Evolutionary conservation across 2,797 vertebrate genomes (phyloP), one percentile per base, ranked within the genome.

Genomic region (Scolopax bukidnonensis): DNA sequence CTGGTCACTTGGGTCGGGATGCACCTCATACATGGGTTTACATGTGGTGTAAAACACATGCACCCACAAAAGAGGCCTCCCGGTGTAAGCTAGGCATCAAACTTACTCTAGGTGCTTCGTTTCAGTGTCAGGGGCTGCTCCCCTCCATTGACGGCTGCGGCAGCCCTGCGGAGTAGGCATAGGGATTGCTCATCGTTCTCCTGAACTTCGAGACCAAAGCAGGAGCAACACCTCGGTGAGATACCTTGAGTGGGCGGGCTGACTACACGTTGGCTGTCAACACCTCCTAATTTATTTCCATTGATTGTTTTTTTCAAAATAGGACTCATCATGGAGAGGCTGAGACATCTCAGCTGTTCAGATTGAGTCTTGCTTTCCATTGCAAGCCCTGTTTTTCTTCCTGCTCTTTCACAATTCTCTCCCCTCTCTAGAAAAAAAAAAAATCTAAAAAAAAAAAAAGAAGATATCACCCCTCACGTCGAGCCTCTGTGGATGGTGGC

Each of bases 231-330:
- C 90, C 96, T 90, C 33, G 89, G 71, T 41, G 21, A 90, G 86
- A 73, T 71, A 95, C 78, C 90, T 94, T 59, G 95, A 87, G 92
- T 96, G 86, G 95, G 96, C 59, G 56, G 74, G 87, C 90, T 97
- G 90, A 95, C 93, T 97, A 89, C 93, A 89, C 43, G 40, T 70
- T 69, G 77, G 67, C 90, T 97, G 92, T 97, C 95, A 94, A 89
- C 96, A 96, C 90, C 84, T 96, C 84, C 90, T 93, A 82, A 96
- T 97, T 94, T 96, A 81, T 91, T 95, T 94, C 96, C 91, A 95
- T 89, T 95, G 95, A 96, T 96, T 94, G 91, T 94, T 96, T 93
- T 96, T 93, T 96, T 92, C 90, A 92, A 93, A 95, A 57, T 67
- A 70, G 85, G 83, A 74, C 47, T 95, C 91, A 91, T 94, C 94